A percentile compares a stretch with the other conserved stretches of the same genome.
Conservation (phyloP, 2,113 vertebrate genomes). For the Hipposideros armiger region DNA sequence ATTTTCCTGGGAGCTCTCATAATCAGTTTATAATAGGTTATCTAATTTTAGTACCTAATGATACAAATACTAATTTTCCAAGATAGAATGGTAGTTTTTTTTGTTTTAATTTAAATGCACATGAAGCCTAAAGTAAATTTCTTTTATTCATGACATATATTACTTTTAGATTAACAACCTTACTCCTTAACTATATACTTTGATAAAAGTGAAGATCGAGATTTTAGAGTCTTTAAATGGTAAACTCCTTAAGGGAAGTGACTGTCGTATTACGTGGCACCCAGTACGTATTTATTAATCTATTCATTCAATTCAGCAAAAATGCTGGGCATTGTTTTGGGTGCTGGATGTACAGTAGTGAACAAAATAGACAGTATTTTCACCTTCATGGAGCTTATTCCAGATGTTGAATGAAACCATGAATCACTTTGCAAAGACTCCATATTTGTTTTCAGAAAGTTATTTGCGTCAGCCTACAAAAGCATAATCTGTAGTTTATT, state of each 20-base stretch:
- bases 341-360: not conserved
- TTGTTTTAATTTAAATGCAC: constrained; percentile 5
- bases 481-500: not conserved
- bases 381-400: not conserved
- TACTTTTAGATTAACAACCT: not conserved
- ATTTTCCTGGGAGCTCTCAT: constrained; percentile 44
- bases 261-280: not conserved
- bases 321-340: not conserved
- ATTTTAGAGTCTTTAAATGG: constrained; percentile 44
- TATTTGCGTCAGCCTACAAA: constrained; percentile 21
- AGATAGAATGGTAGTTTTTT: not conserved
- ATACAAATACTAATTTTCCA: constrained; percentile 39
- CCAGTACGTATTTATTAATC: not conserved
- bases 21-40: constrained; percentile 27
- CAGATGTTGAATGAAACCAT: constrained; percentile 31
- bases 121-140: constrained; percentile 29
- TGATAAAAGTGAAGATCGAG: not conserved
- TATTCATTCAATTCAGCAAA: not conserved
- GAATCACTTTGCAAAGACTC: not conserved
- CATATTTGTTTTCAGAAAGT: not conserved
- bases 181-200: not conserved
- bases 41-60: constrained; percentile 38
- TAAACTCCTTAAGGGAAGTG: not conserved
- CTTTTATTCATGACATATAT: not conserved
- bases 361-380: not conserved